phyloP scores from a whole-genome alignment of 2,113 vertebrate species.

The Petrocephalus microphthalmus region DNA sequence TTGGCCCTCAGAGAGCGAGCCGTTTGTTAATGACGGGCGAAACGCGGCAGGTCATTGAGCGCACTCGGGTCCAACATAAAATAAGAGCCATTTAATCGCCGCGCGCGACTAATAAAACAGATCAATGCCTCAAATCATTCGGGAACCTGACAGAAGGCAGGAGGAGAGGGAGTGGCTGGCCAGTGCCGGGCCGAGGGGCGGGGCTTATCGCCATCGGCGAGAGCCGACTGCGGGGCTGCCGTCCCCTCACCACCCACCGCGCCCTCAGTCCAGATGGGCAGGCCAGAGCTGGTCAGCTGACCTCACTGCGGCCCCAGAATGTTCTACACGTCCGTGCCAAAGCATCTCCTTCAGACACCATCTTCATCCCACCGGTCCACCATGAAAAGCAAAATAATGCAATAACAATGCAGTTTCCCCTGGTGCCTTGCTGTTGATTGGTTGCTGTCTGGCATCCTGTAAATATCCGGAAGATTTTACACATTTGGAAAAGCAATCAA shows the following conservation, averaged over 20 bases:
- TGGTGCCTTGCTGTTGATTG: neutral
- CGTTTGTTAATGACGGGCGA: slow-evolving; percentile 6
- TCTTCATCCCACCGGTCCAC: neutral
- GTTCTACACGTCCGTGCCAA: neutral
- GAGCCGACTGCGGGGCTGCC: neutral
- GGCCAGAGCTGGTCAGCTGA: neutral
- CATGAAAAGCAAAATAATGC: neutral
- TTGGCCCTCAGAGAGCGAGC: neutral
- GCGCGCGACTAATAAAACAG: neutral
- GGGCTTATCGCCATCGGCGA: neutral
- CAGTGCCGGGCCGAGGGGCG: neutral
- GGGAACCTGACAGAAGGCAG: neutral
- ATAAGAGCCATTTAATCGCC: neutral
- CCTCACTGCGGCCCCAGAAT: neutral
- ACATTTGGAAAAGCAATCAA: neutral
- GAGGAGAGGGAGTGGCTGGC: neutral
- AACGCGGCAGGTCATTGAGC: neutral
- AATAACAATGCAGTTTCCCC: neutral
- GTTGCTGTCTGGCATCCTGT: neutral
- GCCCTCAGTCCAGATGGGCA: neutral
- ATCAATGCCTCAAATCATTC: neutral
- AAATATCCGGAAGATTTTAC: neutral
- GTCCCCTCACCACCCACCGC: slow-evolving; percentile 29
- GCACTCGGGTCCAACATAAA: neutral
- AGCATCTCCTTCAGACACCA: neutral